phyloP scores from a whole-genome alignment of 2,113 vertebrate species.

The Naja naja region DNA sequence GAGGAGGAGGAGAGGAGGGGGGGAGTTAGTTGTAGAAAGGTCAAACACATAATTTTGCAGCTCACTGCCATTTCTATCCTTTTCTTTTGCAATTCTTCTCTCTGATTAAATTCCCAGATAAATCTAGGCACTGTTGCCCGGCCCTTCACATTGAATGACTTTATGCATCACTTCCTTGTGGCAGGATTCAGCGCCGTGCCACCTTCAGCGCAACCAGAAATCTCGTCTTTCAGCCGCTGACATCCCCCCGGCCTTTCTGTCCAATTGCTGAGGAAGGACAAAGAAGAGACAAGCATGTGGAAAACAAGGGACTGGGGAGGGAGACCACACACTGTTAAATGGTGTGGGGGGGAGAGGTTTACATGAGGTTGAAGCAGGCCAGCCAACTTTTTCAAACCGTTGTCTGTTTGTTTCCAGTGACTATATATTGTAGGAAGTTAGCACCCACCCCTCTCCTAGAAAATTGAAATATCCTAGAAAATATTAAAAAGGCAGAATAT shows the following conservation, averaged over 20 bases:
- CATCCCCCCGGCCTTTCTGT: slow-evolving; percentile 44
- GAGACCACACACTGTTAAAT: not conserved
- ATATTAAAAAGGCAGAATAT: too few species aligned
- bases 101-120: slow-evolving; percentile 68
- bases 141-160: slow-evolving; percentile 69
- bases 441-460: too few species aligned
- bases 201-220: slow-evolving; percentile 52
- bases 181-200: slow-evolving; percentile 51
- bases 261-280: not conserved
- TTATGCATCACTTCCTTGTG: slow-evolving; percentile 62
- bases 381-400: not conserved
- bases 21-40: slow-evolving; percentile 61
- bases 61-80: slow-evolving; percentile 63
- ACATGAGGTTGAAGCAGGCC: not conserved
- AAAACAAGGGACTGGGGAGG: not conserved
- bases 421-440: not conserved
- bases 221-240: slow-evolving; percentile 44
- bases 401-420: not conserved
- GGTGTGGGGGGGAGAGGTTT: slow-evolving; percentile 16
- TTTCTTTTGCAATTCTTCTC: slow-evolving; percentile 70
- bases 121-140: slow-evolving; percentile 59
- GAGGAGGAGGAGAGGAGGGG: not conserved
- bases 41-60: slow-evolving; percentile 66
- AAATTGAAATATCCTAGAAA: too few species aligned
- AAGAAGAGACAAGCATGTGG: slow-evolving; percentile 21